These are phyloP conservation scores for Drosophila albomicans DNA, from an alignment of 1,140 invertebrate genomes.

Conservation along the genomic window DNA sequence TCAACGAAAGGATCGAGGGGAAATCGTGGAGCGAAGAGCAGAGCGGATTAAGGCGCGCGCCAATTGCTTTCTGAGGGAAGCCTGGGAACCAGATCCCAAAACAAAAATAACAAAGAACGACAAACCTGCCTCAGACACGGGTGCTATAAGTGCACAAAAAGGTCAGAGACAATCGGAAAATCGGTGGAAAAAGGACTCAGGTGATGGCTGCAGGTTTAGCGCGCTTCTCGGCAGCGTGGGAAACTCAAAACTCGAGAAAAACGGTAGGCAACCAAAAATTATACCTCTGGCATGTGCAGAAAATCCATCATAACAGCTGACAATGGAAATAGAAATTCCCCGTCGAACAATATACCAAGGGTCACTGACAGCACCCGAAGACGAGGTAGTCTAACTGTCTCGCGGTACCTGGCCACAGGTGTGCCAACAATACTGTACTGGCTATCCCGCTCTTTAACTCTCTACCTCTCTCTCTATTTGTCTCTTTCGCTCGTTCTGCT, in stretches of 20 bases:
- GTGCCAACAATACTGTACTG: not conserved
- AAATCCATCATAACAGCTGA: slow-evolving; percentile 41
- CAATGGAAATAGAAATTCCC: slow-evolving; percentile 10
- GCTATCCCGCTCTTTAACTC: not conserved
- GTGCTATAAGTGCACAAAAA: slow-evolving; percentile 41
- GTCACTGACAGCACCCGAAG: slow-evolving; percentile 10
- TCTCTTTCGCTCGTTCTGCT: not conserved
- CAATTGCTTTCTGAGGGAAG: slow-evolving; percentile 25
- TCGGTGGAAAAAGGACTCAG: slow-evolving; percentile 27
- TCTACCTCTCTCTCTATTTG: not conserved
- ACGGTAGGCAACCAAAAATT: not conserved
- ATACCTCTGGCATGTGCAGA: slow-evolving; percentile 37
- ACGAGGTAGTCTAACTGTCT: not conserved
- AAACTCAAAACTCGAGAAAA: slow-evolving; percentile 13
- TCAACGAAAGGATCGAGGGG: not conserved
- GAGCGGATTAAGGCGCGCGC: slow-evolving; percentile 39
- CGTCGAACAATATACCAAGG: slow-evolving; percentile 19
- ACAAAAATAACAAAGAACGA: not conserved
- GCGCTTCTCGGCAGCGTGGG: slow-evolving; percentile 49
- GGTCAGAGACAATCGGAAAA: slow-evolving; percentile 37
- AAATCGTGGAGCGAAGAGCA: not conserved
- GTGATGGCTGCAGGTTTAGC: slow-evolving; percentile 47
- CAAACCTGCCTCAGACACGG: slow-evolving; percentile 8
- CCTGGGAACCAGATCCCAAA: slow-evolving; percentile 31
- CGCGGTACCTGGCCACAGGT: slow-evolving; percentile 41